phyloP scores from a whole-genome alignment of 1,140 invertebrate genomes.

The Trinorchestia longiramus region DNA sequence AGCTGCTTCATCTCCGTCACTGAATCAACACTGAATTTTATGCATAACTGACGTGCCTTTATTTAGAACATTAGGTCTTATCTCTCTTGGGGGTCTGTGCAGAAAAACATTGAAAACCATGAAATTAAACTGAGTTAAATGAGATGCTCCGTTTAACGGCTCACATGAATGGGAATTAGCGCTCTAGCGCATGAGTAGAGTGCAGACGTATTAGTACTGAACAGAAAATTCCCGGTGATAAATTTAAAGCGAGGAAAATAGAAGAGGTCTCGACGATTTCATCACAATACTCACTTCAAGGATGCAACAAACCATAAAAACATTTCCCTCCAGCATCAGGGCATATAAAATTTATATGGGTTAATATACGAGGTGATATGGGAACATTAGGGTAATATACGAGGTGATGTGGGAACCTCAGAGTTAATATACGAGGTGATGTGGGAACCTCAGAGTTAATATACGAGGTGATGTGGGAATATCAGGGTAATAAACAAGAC shows the following conservation, averaged over 20 bases:
- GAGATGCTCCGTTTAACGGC: background rate
- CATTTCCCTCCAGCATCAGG: background rate
- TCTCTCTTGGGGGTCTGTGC: background rate
- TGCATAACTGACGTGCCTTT: background rate
- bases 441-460: background rate
- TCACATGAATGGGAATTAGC: background rate
- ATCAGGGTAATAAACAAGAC: background rate
- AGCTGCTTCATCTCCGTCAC: background rate
- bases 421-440: too few relatives aligned
- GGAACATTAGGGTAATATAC: background rate
- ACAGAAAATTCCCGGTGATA: background rate
- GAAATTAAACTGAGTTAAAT: background rate
- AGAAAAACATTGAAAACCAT: background rate
- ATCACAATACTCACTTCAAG: background rate
- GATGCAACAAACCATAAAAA: background rate
- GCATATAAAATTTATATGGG: background rate
- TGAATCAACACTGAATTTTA: background rate
- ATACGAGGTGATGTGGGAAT: too few relatives aligned
- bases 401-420: background rate
- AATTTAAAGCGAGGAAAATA: background rate
- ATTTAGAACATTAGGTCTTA: background rate
- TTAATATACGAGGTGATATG: background rate
- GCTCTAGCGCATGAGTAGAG: background rate
- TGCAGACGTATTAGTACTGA: background rate
- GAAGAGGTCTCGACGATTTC: background rate